phyloP scores from a whole-genome alignment of 2,888 invertebrate species.

The Odontomyia ornata region DNA sequence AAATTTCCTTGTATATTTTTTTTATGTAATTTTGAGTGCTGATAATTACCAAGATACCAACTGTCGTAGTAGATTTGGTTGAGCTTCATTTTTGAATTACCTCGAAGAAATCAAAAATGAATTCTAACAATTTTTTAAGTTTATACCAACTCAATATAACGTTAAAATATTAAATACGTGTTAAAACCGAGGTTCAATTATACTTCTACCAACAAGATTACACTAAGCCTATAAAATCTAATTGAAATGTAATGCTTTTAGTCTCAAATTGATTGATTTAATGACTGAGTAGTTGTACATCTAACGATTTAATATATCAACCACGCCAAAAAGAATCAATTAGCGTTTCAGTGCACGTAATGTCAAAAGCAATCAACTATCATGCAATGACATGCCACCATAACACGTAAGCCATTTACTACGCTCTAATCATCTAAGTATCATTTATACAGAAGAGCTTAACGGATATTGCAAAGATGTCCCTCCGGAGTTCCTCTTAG shows the following conservation, averaged over 20 bases:
- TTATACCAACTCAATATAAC: no score
- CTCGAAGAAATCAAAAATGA: no score
- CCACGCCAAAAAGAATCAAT: constrained; percentile 17
- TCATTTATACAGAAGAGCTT: neutral
- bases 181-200: no score
- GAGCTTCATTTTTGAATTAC: no score
- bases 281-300: neutral
- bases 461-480: constrained; percentile 5
- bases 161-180: no score
- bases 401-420: neutral
- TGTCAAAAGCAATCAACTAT: constrained; percentile 10
- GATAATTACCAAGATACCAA: neutral
- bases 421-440: constrained; percentile 13
- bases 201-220: no score
- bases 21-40: no score
- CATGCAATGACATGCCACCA: constrained; percentile 16
- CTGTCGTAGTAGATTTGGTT: no score
- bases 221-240: neutral
- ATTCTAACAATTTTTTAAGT: no score
- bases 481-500: no score
- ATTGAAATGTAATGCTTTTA: neutral
- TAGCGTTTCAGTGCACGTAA: neutral
- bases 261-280: neutral
- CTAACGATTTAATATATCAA: neutral
- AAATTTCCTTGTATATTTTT: no score